These are phyloP conservation scores for Chionis minor DNA, from an alignment of 2,113 vertebrate genomes.

Conservation along the genomic window DNA sequence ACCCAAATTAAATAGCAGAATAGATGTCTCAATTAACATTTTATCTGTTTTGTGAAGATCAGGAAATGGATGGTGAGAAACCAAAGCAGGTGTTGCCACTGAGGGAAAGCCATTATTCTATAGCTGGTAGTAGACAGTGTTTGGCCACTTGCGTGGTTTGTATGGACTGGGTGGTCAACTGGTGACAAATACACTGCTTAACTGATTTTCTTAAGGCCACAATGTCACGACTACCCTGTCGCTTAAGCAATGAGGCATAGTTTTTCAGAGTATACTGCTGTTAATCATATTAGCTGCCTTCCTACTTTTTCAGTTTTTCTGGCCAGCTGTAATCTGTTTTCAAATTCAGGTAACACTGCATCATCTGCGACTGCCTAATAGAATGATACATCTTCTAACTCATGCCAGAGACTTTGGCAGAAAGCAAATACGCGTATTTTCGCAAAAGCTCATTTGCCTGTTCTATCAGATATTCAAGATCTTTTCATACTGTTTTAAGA, in stretches of 20 bases:
- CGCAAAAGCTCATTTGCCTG: not conserved
- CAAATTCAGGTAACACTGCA: not conserved
- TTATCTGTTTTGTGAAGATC: not conserved
- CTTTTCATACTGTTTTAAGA: not conserved
- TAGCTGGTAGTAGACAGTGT: not conserved
- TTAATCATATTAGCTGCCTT: not conserved
- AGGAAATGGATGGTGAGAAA: not conserved
- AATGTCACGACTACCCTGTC: not conserved
- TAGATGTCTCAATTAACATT: not conserved
- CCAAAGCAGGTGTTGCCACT: not conserved
- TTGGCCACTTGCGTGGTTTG: not conserved
- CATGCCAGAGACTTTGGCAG: not conserved
- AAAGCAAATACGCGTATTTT: not conserved
- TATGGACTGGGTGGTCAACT: not conserved
- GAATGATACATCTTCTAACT: not conserved
- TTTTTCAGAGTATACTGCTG: not conserved
- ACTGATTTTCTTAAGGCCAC: not conserved
- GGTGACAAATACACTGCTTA: not conserved
- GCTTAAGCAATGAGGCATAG: not conserved
- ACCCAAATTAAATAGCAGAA: not conserved
- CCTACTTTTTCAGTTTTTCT: not conserved
- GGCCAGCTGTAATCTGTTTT: not conserved
- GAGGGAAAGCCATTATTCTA: not conserved
- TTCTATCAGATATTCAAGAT: not conserved
- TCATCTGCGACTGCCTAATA: not conserved